A percentile compares a stretch with the other conserved stretches of the same genome.
Evolutionary conservation across 2,888 invertebrate genomes (phyloP).

Genomic region (Apotomis capreana): DNA sequence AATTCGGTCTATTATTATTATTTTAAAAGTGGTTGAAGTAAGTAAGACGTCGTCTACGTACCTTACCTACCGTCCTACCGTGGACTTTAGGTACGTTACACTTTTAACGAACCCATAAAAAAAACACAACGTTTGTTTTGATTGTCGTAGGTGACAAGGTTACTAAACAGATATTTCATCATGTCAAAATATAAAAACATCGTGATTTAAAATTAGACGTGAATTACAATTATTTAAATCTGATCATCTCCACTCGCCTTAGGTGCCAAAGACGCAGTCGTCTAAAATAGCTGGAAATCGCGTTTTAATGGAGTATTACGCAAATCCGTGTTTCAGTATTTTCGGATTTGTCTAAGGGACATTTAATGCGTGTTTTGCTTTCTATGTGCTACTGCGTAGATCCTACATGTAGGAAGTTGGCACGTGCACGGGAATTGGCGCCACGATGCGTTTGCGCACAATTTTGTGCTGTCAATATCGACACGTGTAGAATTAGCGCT

Average conservation of each 20-base stretch:
- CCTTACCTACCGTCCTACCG: too few relatives aligned
- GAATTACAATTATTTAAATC: conserved; percentile 50
- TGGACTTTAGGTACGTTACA: too few relatives aligned
- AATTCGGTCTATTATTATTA: too few relatives aligned
- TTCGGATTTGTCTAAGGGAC: conserved; percentile 49
- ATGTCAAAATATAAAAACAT: conserved; percentile 31
- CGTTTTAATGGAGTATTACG: conserved; percentile 61
- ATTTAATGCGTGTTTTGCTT: conserved; percentile 70
- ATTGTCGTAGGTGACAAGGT: conserved; percentile 14
- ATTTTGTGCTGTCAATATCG: conserved; percentile 60
- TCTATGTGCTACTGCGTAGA: conserved; percentile 50
- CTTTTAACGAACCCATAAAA: too few relatives aligned
- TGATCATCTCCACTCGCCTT: conserved; percentile 53
- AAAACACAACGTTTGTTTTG: conserved; percentile 5
- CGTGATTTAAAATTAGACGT: conserved; percentile 32
- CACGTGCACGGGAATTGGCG: conserved; percentile 67
- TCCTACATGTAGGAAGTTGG: conserved; percentile 61
- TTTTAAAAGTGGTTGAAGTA: too few relatives aligned
- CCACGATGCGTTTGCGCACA: conserved; percentile 54
- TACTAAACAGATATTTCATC: conserved; percentile 19
- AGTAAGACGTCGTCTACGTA: too few relatives aligned
- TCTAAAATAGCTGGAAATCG: conserved; percentile 71
- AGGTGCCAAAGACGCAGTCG: conserved; percentile 74
- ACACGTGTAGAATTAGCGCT: conserved; percentile 56
- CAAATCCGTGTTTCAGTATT: conserved; percentile 60